phyloP scores from a whole-genome alignment of 2,113 vertebrate species.

The Calyptomena viridis region DNA sequence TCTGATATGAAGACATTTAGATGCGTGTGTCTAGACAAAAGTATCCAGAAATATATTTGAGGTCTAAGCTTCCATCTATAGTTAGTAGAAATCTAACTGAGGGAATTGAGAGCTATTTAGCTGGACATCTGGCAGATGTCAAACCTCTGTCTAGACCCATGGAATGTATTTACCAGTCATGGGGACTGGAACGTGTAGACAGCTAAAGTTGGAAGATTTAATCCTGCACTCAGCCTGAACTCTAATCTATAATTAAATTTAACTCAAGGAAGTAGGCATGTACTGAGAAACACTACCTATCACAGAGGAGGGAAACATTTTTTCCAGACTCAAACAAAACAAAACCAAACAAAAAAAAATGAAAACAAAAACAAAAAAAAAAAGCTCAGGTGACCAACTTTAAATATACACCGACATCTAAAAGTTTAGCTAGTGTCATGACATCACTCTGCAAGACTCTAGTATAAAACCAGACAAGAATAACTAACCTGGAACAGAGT shows the following conservation, averaged over 20 bases:
- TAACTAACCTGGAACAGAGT: neutral
- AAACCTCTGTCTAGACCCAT: neutral
- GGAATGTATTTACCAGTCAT: neutral
- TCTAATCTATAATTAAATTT: neutral
- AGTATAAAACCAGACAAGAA: neutral
- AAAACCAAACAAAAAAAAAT: too few relatives aligned
- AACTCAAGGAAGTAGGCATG: neutral
- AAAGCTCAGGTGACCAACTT: neutral
- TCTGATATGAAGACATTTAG: neutral
- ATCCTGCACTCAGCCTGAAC: neutral
- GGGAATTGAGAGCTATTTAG: neutral
- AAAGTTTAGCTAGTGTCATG: neutral
- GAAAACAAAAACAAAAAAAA: too few relatives aligned
- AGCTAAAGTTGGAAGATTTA: neutral
- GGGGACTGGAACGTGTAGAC: neutral
- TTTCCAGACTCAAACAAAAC: too few relatives aligned
- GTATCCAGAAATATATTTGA: neutral
- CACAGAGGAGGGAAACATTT: neutral
- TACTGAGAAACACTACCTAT: neutral
- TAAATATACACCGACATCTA: neutral
- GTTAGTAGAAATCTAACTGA: neutral
- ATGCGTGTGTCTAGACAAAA: neutral
- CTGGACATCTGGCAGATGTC: neutral
- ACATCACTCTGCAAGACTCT: neutral
- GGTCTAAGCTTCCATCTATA: neutral